These are phyloP conservation scores for Sebastes iracundus DNA, from an alignment of 2,797 vertebrate genomes.

Conservation along the genomic window DNA sequence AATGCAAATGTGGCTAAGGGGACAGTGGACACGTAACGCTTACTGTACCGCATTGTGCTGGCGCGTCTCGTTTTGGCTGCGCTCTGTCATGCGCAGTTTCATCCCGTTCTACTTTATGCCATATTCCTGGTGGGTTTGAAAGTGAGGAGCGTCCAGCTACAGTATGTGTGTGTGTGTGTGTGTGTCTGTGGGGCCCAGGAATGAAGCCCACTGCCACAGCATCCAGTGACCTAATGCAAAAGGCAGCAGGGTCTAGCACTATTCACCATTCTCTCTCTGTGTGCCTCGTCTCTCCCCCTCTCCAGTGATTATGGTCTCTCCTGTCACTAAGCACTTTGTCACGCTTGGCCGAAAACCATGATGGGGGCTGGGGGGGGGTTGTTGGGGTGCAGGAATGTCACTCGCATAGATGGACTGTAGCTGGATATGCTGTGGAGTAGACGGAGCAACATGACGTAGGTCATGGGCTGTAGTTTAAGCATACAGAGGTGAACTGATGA, in stretches of 20 bases:
- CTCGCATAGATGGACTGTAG: conserved; percentile 57
- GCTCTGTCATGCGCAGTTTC: conserved; percentile 60
- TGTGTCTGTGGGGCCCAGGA: conserved; percentile 47
- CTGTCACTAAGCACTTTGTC: conserved; percentile 78
- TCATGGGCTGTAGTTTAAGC: conserved; percentile 2
- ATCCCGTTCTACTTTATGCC: conserved; percentile 46
- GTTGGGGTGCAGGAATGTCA: conserved; percentile 71
- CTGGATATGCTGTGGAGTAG: conserved; percentile 4
- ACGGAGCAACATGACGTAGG: conserved; percentile 28
- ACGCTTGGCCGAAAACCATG: conserved; percentile 58
- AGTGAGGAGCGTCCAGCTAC: conserved; percentile 40
- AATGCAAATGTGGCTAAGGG: conserved; percentile 1
- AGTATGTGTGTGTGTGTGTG: conserved; percentile 8
- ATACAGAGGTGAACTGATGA: background rate
- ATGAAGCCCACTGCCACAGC: conserved; percentile 70
- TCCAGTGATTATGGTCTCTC: conserved; percentile 62
- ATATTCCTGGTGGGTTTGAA: conserved; percentile 38
- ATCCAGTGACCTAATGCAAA: conserved; percentile 79
- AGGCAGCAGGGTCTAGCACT: conserved; percentile 69
- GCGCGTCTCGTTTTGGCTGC: conserved; percentile 14
- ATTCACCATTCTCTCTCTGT: conserved; percentile 52
- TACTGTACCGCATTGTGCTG: conserved; percentile 37
- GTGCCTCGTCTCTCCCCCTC: conserved; percentile 45
- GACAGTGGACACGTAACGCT: background rate
- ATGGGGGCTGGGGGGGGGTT: conserved; percentile 34